A percentile compares a stretch with the other conserved stretches of the same genome.
phyloP scores from a whole-genome alignment of 2,888 invertebrate species.

The Meghimatium bilineatum region DNA sequence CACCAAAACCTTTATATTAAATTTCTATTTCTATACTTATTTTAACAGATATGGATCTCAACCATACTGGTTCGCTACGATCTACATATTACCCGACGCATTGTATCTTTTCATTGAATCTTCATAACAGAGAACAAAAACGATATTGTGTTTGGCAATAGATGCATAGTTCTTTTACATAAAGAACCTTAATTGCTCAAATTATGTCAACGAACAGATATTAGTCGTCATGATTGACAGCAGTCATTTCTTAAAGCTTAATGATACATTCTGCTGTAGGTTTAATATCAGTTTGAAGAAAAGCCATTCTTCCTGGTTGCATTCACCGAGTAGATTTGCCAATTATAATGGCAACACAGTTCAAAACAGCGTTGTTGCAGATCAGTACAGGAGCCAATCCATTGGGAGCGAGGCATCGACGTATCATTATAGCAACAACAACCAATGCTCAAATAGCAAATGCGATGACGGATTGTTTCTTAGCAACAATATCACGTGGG shows the following conservation, averaged over 20 bases:
- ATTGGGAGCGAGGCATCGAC: not conserved
- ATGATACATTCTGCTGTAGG: constrained; percentile 36
- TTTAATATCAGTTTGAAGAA: constrained; percentile 25
- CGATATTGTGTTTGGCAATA: too few species aligned
- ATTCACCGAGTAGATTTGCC: not conserved
- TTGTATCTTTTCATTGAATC: too few species aligned
- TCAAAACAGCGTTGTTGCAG: not conserved
- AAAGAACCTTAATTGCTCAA: not conserved
- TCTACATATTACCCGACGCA: too few species aligned
- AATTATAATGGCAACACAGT: not conserved
- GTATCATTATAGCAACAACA: not conserved
- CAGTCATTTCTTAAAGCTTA: constrained; percentile 15
- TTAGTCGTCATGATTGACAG: constrained; percentile 9
- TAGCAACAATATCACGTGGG: constrained; percentile 32
- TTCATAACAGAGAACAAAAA: too few species aligned
- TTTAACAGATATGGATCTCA: too few species aligned
- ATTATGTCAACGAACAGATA: not conserved
- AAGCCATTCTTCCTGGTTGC: not conserved
- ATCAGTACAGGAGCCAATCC: not conserved
- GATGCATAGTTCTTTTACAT: too few species aligned
- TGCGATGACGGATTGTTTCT: not conserved
- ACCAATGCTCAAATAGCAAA: not conserved
- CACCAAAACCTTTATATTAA: too few species aligned
- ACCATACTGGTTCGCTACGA: too few species aligned
- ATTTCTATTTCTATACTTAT: too few species aligned